Evolutionary conservation across 2,797 vertebrate genomes (phyloP).

Genomic region (Ctenochaetus hawaiiensis): DNA sequence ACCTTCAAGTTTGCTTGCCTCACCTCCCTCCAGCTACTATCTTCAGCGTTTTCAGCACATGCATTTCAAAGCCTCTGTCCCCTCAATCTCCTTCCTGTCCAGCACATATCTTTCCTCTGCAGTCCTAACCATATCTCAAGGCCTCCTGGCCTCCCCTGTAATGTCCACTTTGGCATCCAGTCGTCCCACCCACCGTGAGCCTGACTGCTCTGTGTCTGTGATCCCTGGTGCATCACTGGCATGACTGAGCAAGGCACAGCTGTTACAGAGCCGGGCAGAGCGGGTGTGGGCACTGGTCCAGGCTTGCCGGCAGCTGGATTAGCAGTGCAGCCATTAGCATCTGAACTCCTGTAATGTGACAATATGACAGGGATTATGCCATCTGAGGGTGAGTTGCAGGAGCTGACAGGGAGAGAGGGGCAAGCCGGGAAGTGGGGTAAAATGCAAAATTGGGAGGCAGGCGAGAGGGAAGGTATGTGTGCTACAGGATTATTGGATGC

Average conservation of each 20-base stretch:
- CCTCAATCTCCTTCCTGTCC: conserved; percentile 12
- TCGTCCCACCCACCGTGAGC: conserved; percentile 28
- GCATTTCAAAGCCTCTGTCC: neutral
- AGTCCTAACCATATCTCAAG: conserved; percentile 19
- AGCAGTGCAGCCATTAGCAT: conserved; percentile 81
- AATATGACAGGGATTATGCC: conserved; percentile 84
- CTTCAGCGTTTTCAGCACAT: conserved; percentile 10
- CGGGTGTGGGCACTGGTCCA: conserved; percentile 71
- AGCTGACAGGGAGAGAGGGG: conserved; percentile 39
- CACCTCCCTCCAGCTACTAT: conserved; percentile 8
- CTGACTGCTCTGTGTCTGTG: conserved; percentile 32
- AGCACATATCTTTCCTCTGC: conserved; percentile 17
- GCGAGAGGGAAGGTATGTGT: conserved; percentile 24
- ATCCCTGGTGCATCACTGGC: conserved; percentile 66
- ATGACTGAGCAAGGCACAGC: conserved; percentile 72
- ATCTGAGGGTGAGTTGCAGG: conserved; percentile 66
- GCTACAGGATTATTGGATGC: conserved; percentile 48
- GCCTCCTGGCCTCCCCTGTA: conserved; percentile 30
- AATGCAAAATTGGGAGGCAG: conserved; percentile 34
- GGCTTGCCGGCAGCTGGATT: conserved; percentile 81
- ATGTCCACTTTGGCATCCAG: conserved; percentile 49
- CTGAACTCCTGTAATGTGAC: conserved; percentile 85
- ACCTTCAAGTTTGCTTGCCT: conserved; percentile 21
- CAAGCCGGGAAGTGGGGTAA: conserved; percentile 18
- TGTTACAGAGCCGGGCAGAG: conserved; percentile 65